Evolutionary conservation across 2,888 invertebrate species (phyloP).

Genomic region (Campoplex nolae): DNA sequence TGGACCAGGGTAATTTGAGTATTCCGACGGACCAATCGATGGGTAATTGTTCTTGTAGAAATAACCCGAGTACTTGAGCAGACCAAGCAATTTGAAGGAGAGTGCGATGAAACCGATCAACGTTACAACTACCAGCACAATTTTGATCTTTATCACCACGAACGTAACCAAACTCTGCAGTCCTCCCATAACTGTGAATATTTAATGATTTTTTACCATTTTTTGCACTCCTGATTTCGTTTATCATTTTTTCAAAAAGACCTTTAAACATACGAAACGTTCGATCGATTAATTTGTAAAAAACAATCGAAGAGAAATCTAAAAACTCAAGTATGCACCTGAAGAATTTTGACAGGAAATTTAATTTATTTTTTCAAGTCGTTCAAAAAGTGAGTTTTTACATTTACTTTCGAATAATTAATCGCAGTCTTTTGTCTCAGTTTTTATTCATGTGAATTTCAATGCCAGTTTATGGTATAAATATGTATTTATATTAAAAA

Average conservation of each 20-base stretch:
- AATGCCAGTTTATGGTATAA: too few relatives aligned
- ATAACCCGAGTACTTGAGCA: slow-evolving; percentile 63
- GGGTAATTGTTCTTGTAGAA: slow-evolving; percentile 66
- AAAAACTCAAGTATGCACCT: not conserved
- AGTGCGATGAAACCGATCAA: slow-evolving; percentile 73
- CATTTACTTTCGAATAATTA: not conserved
- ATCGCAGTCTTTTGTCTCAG: not conserved
- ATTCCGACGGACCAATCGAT: slow-evolving; percentile 47
- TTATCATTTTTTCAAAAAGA: not conserved
- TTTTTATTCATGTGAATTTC: too few relatives aligned
- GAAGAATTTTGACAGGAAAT: not conserved
- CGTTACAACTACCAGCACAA: slow-evolving; percentile 74
- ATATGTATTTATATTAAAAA: too few relatives aligned
- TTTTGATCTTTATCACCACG: slow-evolving; percentile 77
- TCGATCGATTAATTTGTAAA: not conserved
- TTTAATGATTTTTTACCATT: not conserved
- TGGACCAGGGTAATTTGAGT: slow-evolving; percentile 46
- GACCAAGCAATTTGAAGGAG: slow-evolving; percentile 72
- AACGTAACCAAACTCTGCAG: slow-evolving; percentile 75
- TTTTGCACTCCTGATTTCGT: not conserved
- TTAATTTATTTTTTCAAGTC: not conserved
- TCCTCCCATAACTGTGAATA: slow-evolving; percentile 76
- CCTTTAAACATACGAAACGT: too few relatives aligned
- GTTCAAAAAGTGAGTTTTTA: not conserved
- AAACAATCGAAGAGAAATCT: not conserved